phyloP scores from a whole-genome alignment of 2,113 vertebrate species.

The Prionailurus viverrinus region DNA sequence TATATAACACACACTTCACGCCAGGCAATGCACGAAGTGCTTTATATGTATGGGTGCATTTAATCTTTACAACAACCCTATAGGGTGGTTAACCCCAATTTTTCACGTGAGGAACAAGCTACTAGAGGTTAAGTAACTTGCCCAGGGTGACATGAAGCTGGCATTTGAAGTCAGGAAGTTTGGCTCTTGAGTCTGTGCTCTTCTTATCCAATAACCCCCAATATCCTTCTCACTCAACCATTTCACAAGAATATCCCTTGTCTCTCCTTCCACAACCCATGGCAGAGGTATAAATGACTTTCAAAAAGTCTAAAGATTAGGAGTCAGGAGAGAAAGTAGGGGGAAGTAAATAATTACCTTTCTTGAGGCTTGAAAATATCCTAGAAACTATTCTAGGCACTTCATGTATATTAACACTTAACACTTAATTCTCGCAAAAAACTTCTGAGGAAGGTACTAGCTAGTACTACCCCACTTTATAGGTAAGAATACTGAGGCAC shows the following conservation, averaged over 20 bases:
- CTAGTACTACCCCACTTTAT: not conserved
- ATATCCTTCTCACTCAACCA: not conserved
- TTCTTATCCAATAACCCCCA: not conserved
- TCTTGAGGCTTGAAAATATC: not conserved
- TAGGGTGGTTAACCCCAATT: not conserved
- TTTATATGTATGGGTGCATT: not conserved
- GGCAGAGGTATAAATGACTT: slow-evolving; percentile 26
- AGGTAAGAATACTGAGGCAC: not conserved
- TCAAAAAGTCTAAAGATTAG: not conserved
- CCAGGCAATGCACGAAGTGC: not conserved
- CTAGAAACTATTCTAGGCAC: not conserved
- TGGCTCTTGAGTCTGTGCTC: not conserved
- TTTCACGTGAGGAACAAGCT: not conserved
- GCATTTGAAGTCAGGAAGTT: not conserved
- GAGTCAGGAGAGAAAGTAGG: slow-evolving; percentile 39
- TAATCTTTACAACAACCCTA: not conserved
- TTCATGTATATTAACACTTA: not conserved
- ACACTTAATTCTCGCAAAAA: not conserved
- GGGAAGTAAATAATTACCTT: not conserved
- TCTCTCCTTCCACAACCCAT: not conserved
- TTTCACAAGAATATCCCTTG: not conserved
- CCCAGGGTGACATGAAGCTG: not conserved
- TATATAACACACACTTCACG: not conserved
- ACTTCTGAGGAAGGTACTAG: not conserved
- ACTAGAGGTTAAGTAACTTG: not conserved